Base-by-base conservation (phyloP, 2,888 invertebrate species). In the Proisotoma minuta region DNA sequence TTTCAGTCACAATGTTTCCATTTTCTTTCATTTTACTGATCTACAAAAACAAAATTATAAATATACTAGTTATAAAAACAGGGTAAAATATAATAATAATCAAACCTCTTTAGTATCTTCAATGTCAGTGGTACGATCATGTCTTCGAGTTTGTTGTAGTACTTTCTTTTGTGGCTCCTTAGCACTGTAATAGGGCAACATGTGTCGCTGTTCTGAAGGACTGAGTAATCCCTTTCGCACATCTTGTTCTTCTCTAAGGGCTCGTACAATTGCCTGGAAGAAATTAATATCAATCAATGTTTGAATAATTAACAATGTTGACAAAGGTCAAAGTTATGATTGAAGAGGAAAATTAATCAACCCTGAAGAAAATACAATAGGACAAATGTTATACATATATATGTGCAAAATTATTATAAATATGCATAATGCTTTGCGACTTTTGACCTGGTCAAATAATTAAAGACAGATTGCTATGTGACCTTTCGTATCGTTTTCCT, bases 1-100 rank as follows among this genome's bases (percentile, higher is more conserved):
- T 77, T 81, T 93, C 91, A 8, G 91, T 92, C 72, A 91, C 85
- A 75, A 93, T 84, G 69, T 88, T 86, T 29, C 93, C 93, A 81
- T 91, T 89, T 34, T 87, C 84, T 72, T 86, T 85, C 52, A 89
- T 82, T 51, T 88, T 86, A 75, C 87, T 87, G 66, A 87, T 81
- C 78, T 90, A 51, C 5, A 58, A 59, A 3, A 50, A 48, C 28
- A 39, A 40, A 48, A 40, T 20, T 27, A 23, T 29, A 8, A 23
- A 20, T n/a, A 24, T 8, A 43, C 15, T 34, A 34, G 15, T 34
- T 34, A 34, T 34, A 34, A 10, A 34, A 34, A 12, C 34, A 34
- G 34, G 29, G 29, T 28, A 8, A 4, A 53, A 29, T 28, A 53
- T 28, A 23, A 40, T 20, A 29, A 18, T 26, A 26, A 20, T 27